Evolutionary conservation across 2,888 invertebrate genomes (phyloP).

Genomic region (Teleiodes luculella): DNA sequence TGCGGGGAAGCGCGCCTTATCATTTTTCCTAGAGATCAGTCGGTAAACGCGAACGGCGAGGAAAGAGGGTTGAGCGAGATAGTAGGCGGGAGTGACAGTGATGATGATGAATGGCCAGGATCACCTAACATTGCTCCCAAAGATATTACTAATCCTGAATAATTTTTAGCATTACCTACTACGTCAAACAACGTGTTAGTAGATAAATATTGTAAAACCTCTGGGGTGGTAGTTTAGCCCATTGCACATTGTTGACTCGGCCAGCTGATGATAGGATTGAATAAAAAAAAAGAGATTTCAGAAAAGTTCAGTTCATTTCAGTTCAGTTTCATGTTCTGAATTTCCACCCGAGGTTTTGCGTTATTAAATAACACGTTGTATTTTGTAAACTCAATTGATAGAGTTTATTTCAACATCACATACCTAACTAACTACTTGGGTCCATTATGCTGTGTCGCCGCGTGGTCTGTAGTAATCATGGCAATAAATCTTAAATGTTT

Average conservation of each 20-base stretch:
- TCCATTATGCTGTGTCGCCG: slow-evolving; percentile 22
- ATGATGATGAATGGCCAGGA: slow-evolving; percentile 12
- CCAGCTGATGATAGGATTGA: no score
- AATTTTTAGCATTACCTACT: no score
- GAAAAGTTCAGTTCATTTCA: no score
- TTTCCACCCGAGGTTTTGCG: no score
- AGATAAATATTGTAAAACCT: no score
- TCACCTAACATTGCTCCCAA: slow-evolving; percentile 4
- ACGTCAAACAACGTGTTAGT: no score
- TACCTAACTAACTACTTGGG: slow-evolving; percentile 2
- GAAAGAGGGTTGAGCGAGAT: slow-evolving; percentile 6
- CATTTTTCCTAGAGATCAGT: slow-evolving; percentile 1
- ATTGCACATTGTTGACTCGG: no score
- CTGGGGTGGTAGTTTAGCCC: no score
- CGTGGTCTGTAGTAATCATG: slow-evolving; percentile 24
- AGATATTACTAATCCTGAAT: slow-evolving; percentile 4
- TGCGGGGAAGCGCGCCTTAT: neutral
- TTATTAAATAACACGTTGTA: no score
- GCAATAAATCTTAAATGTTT: slow-evolving; percentile 29
- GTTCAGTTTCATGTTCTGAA: no score
- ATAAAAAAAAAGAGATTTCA: no score
- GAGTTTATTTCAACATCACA: neutral
- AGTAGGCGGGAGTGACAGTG: slow-evolving; percentile 7
- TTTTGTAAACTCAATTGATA: neutral
- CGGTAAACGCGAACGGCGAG: neutral